Base-by-base conservation (phyloP, 1,140 invertebrate species). In the Pachypsylla venusta region DNA sequence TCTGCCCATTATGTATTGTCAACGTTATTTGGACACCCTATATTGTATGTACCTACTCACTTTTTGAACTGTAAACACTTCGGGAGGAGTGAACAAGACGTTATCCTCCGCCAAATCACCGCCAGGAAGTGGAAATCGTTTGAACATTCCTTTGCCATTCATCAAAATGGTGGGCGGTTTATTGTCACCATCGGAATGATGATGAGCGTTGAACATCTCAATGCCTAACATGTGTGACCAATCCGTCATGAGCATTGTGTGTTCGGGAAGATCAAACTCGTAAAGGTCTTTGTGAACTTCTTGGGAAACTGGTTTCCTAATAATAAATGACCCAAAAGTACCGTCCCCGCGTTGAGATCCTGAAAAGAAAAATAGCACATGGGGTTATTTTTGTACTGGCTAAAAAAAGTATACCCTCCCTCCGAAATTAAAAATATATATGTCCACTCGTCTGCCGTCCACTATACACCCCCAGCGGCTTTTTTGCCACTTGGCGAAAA, bases 291-390 rank as follows among this genome's bases (percentile, higher is more conserved):
- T 64, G 67, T 85, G 79, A 10, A 75, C 72, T 62, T 87, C 78
- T 10, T 74, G 66, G 14, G 73, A 70, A 39, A 72, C 73, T 0
- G 80, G 75, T 56, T 78, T 73, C 20, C 83, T 71, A 10, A 90
- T 78, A 20, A 92, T 80, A 16, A 91, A 71, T 0, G 84, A 73
- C 0, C 89, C 89, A 60, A 84, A 87, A 1, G 83, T 77, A 0
- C 89, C 89, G 65, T 93, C 90, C 5, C 82, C 81, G 22, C 87
- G 70, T 71, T 92, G 89, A 69, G 87, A 79, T 14, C 87, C 87
- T 71, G 73, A 19, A 56, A 12, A n/a, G n/a, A n/a, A n/a, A n/a
- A n/a, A n/a, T n/a, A n/a, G n/a, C n/a, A n/a, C n/a, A n/a, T n/a
- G n/a, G n/a, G n/a, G n/a, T n/a, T n/a, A n/a, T n/a, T n/a, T n/a